Conservation (phyloP, 64 coral and sea anemone species). For the Catalaphyllia jardinei region DNA sequence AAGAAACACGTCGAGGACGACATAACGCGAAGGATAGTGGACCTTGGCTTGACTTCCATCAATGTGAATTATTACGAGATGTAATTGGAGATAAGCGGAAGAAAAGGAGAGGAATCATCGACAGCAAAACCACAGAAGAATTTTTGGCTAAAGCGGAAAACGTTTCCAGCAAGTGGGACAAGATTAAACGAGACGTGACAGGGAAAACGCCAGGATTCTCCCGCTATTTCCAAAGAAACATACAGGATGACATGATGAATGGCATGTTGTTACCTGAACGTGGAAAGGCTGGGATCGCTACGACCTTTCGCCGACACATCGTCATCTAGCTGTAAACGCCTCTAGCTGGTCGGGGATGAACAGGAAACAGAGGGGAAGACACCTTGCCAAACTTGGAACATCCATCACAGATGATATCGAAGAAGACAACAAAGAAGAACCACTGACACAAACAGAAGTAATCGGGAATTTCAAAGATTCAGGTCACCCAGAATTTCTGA, state of each 20-base stretch:
- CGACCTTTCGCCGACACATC: neutral
- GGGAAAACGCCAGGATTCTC: no score
- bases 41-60: conserved; percentile 5
- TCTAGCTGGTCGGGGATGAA: conserved; percentile 9
- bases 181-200: neutral
- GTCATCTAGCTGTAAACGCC: neutral
- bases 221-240: no score
- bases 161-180: conserved; percentile 32
- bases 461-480: conserved; percentile 37
- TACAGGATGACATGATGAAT: conserved; percentile 60
- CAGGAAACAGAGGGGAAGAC: conserved; percentile 17
- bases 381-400: conserved; percentile 31
- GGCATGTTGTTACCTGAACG: conserved; percentile 61
- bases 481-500: conserved; percentile 17
- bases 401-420: neutral
- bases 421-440: conserved; percentile 2
- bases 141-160: conserved; percentile 18
- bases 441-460: neutral
- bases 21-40: conserved; percentile 21
- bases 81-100: conserved; percentile 35
- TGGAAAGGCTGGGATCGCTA: conserved; percentile 47
- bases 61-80: conserved; percentile 38
- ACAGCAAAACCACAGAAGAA: conserved; percentile 10
- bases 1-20: conserved; percentile 39
- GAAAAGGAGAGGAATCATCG: conserved; percentile 29